phyloP scores from a whole-genome alignment of 1,140 invertebrate genomes.

The Coptotermes formosanus region DNA sequence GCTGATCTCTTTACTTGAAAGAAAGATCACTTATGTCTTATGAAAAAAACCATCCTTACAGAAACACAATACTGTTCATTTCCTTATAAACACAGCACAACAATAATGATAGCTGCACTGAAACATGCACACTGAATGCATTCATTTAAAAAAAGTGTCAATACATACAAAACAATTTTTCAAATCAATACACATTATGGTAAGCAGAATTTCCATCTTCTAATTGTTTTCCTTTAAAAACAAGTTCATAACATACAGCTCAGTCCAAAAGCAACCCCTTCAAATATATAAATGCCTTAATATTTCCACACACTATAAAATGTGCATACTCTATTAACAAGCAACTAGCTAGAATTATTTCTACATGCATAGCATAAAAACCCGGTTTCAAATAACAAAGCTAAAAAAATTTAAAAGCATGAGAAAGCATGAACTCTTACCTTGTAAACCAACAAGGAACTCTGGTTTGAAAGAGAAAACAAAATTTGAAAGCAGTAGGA shows the following conservation, averaged over 20 bases:
- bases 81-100: too few species aligned
- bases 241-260: background rate
- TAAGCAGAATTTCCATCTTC: background rate
- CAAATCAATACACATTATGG: background rate
- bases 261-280: background rate
- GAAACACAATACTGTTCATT: too few species aligned
- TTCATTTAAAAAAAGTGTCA: background rate
- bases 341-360: background rate
- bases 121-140: background rate
- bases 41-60: too few species aligned
- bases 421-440: conserved; percentile 18
- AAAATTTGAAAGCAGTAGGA: conserved; percentile 17
- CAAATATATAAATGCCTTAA: background rate
- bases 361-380: background rate
- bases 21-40: too few species aligned
- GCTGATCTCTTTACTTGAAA: too few species aligned
- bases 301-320: background rate
- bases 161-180: background rate
- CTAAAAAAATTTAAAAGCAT: background rate
- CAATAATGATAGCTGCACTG: background rate
- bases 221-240: background rate
- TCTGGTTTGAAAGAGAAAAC: conserved; percentile 32
- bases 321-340: background rate
- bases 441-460: conserved; percentile 35
- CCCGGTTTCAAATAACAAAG: background rate